Evolutionary conservation across 2,888 invertebrate species (phyloP), one percentile per base, ranked within the genome.

Genomic region (Pegoplata infirma): DNA sequence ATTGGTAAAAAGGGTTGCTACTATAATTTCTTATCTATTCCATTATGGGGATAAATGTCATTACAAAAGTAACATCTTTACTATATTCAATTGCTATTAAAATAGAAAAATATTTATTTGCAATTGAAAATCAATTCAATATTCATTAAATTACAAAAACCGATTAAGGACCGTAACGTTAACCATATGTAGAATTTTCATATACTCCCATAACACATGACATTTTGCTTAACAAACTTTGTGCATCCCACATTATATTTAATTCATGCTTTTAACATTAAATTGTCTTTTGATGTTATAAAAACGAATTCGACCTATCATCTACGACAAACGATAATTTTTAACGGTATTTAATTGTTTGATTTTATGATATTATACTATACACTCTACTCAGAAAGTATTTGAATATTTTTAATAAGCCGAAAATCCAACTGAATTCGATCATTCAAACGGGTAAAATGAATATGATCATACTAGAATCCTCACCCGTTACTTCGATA

Each of bases 51-150:
- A 2, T 2, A 6, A 32, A 5, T 2, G 10, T 32, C 10, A 10
- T 32, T 32, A 32, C 3, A 32, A n/a, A n/a, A n/a, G 2, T 5
- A 7, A 32, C 32, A 10, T 32, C 32, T 12, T 7, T 32, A 32
- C 28, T 28, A 5, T 5, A 28, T n/a, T n/a, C n/a, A n/a, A n/a
- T 28, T 8, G 10, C 8, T 32, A 32, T 32, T 32, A 10, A 32
- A 1, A 32, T 10, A 7, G 32, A 32, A 32, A 32, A 10, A 1
- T 10, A 10, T 1, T 6, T 36, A 63, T 25, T 5, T 28, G 32
- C 25, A 32, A 68, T 51, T 58, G 12, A 63, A 67, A 72, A 64
- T 67, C 75, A 75, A 75, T 79, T 66, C 66, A 44, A 71, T 79
- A 74, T 74, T 69, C 59, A 74, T 69, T 73, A 28, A 23, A 47